Evolutionary conservation across 2,797 vertebrate species (phyloP).

Genomic region (Leptodactylus fallax): DNA sequence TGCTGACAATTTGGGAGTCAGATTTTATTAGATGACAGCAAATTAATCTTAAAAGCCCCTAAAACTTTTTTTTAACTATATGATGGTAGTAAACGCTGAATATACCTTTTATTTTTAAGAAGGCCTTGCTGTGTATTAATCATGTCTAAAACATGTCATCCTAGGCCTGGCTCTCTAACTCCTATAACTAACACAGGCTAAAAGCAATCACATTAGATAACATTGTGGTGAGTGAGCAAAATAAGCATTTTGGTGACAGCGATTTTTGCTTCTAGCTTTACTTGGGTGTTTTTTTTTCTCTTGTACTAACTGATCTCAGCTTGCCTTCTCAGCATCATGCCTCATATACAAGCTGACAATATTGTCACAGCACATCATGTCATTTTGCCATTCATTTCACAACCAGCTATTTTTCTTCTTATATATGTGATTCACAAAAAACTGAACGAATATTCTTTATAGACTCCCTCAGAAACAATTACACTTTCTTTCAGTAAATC

Average conservation of each 20-base stretch:
- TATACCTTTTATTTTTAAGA: not conserved
- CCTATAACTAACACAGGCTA: conserved; percentile 23
- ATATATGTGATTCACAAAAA: conserved; percentile 24
- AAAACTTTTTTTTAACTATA: not conserved
- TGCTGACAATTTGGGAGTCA: too few relatives aligned
- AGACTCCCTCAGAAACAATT: not conserved
- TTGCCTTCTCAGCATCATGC: conserved; percentile 59
- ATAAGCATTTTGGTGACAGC: conserved; percentile 55
- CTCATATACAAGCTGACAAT: conserved; percentile 60
- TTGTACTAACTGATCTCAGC: conserved; percentile 56
- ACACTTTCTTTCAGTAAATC: not conserved
- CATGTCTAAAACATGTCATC: not conserved
- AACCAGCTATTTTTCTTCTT: conserved; percentile 40
- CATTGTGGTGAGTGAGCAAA: conserved; percentile 49
- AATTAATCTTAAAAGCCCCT: not conserved
- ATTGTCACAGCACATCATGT: conserved; percentile 61
- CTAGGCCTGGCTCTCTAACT: conserved; percentile 2
- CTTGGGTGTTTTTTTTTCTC: conserved; percentile 37
- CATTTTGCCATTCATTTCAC: conserved; percentile 41
- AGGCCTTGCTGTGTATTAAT: not conserved
- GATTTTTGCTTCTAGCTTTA: conserved; percentile 55
- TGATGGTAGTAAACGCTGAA: not conserved
- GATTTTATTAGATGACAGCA: too few relatives aligned
- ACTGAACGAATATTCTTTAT: conserved; percentile 28
- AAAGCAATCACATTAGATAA: conserved; percentile 50